Percentiles rank a stretch among this genome's conserved stretches.
Conservation (phyloP, 2,113 vertebrate species). For the Haplotaxodon microlepis region DNA sequence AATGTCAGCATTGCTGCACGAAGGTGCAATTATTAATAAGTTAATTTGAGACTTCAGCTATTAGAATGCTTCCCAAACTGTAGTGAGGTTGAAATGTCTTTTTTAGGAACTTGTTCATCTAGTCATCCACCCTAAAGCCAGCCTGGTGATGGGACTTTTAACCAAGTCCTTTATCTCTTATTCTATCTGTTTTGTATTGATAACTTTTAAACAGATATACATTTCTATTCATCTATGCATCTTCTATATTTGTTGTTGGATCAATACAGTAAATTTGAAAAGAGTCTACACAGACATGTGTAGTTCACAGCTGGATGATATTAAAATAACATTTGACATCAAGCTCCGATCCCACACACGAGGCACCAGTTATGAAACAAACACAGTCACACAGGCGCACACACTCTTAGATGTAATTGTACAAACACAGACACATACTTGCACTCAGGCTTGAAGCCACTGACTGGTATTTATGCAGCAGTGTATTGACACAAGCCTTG, state of each 20-base stretch:
- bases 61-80: background rate
- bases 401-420: background rate
- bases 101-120: background rate
- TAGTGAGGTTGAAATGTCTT: background rate
- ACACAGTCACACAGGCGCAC: background rate
- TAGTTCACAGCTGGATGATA: background rate
- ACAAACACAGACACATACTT: background rate
- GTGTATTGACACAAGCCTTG: constrained; percentile 30
- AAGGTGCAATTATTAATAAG: background rate
- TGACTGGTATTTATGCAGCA: background rate
- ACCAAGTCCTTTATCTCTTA: background rate
- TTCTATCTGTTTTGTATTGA: background rate
- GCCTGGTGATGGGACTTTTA: background rate
- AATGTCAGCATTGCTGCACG: background rate
- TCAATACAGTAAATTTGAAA: background rate
- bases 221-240: background rate
- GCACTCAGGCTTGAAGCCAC: background rate
- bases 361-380: background rate
- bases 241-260: background rate
- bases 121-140: background rate
- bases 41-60: background rate
- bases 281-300: background rate
- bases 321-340: background rate
- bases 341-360: background rate
- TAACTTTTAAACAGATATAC: background rate